phyloP scores from a whole-genome alignment of 2,797 vertebrate species.

The Sebastes itinus region DNA sequence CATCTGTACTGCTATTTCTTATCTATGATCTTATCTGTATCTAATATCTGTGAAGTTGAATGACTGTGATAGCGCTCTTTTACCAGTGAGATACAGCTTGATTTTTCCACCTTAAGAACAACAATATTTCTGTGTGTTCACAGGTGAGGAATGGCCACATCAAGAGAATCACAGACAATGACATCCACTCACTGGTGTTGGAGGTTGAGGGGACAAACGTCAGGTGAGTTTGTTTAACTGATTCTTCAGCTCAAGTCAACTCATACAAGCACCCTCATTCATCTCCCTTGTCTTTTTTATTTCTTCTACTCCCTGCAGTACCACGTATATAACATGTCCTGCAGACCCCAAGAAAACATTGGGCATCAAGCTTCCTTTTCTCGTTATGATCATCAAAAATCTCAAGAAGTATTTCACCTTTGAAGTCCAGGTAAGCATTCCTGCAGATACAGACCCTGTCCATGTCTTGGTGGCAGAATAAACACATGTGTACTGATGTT shows the following conservation, averaged over 20 bases:
- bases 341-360: slow-evolving; percentile 96
- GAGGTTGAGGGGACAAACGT: slow-evolving; percentile 97
- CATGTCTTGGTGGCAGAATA: not conserved
- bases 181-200: slow-evolving; percentile 95
- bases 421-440: slow-evolving; percentile 91
- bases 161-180: slow-evolving; percentile 95
- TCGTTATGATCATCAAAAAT: slow-evolving; percentile 99
- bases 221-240: slow-evolving; percentile 81
- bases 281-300: not conserved
- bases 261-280: not conserved
- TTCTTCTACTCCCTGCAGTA: slow-evolving; percentile 76
- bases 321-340: slow-evolving; percentile 96
- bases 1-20: not conserved
- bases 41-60: not conserved
- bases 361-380: slow-evolving; percentile 95
- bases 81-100: not conserved
- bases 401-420: slow-evolving; percentile 99
- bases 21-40: not conserved
- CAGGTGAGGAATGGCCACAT: slow-evolving; percentile 98
- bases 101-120: not conserved
- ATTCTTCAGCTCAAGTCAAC: not conserved
- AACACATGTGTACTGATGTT: not conserved
- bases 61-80: not conserved
- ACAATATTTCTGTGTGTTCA: not conserved
- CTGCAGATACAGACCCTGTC: not conserved